Evolutionary conservation across 2,797 vertebrate genomes (phyloP).

Genomic region (Crocidura indochinensis): DNA sequence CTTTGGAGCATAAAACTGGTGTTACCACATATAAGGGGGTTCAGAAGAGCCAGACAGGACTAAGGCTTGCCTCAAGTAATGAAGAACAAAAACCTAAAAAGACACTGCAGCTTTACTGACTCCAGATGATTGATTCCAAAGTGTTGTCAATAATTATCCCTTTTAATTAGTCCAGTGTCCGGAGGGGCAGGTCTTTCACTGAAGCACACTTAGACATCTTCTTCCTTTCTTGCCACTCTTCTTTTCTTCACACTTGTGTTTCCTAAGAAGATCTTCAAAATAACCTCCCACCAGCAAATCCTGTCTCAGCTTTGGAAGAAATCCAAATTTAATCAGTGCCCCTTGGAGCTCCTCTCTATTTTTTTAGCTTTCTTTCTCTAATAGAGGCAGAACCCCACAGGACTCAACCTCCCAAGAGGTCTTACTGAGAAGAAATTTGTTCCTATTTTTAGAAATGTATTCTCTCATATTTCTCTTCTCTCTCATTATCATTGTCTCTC

Average conservation of each 20-base stretch:
- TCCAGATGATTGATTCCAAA: background rate
- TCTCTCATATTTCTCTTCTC: too few species aligned
- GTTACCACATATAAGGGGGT: background rate
- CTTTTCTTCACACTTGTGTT: too few species aligned
- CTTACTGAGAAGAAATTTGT: background rate
- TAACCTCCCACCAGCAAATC: background rate
- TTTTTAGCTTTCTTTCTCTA: background rate
- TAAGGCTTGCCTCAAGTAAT: background rate
- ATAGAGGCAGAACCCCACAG: background rate
- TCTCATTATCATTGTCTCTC: background rate
- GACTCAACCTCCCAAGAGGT: background rate
- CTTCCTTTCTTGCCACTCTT: background rate
- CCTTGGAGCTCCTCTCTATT: background rate
- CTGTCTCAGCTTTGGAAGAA: background rate
- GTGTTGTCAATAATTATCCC: background rate
- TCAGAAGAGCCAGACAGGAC: background rate
- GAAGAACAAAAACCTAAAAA: background rate
- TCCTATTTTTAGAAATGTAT: background rate
- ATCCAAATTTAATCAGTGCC: background rate
- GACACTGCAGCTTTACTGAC: background rate
- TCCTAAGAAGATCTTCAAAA: background rate
- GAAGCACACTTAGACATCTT: background rate
- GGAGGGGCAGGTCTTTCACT: background rate
- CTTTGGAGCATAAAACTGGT: background rate
- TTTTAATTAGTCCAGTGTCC: background rate